A percentile compares a stretch with the other conserved stretches of the same genome.
phyloP scores from a whole-genome alignment of 1,140 invertebrate genomes.

The Drosophila mayri region DNA sequence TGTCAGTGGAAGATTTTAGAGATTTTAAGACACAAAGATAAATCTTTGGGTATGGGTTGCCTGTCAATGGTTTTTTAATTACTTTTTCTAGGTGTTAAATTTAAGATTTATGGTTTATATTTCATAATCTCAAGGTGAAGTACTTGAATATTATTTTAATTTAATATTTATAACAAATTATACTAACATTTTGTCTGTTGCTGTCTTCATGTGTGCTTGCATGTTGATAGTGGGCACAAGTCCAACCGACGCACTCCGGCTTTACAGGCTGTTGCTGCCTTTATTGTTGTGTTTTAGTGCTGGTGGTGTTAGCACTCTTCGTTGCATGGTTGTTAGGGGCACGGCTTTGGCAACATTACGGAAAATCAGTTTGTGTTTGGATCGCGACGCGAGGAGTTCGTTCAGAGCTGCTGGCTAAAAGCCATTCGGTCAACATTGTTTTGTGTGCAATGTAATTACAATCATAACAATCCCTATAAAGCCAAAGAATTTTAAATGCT shows the following conservation, averaged over 20 bases:
- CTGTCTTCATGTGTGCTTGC: constrained; percentile 31
- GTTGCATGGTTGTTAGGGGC: constrained; percentile 71
- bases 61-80: no score
- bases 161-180: neutral
- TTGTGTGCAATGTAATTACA: constrained; percentile 33
- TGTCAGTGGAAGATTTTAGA: no score
- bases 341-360: constrained; percentile 78
- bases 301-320: constrained; percentile 39
- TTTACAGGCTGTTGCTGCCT: constrained; percentile 78
- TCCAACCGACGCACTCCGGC: constrained; percentile 74
- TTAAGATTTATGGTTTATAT: no score
- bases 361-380: constrained; percentile 81
- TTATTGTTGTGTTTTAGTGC: constrained; percentile 38
- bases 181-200: neutral
- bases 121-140: no score
- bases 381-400: constrained; percentile 67
- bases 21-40: neutral
- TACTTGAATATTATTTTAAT: neutral
- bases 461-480: constrained; percentile 6
- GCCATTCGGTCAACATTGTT: constrained; percentile 17
- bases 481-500: neutral
- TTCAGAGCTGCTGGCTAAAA: constrained; percentile 21
- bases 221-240: constrained; percentile 57
- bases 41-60: neutral
- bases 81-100: no score